Evolutionary conservation across 2,888 invertebrate species (phyloP).

Genomic region (Hedya salicella): DNA sequence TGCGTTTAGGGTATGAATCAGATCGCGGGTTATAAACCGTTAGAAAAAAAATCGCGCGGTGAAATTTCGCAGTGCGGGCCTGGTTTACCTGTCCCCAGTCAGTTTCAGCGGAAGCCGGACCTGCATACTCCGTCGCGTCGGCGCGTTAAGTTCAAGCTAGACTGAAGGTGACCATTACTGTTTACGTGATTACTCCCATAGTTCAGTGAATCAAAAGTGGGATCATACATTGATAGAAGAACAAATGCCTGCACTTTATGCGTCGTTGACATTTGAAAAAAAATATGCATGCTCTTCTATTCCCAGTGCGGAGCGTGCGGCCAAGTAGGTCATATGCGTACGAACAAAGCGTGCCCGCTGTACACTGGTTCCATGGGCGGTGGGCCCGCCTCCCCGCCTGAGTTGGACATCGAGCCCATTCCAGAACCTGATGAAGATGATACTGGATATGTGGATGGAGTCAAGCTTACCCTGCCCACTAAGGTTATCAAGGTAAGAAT

Average conservation of each 20-base stretch:
- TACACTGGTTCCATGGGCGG: constrained; percentile 89
- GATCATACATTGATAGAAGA: no score
- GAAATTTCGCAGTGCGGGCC: no score
- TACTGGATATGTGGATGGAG: constrained; percentile 96
- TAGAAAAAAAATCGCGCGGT: no score
- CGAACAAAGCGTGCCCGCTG: constrained; percentile 98
- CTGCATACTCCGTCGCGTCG: constrained; percentile 88
- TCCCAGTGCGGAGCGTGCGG: constrained; percentile 98
- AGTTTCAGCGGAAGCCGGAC: no score
- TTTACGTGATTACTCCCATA: no score
- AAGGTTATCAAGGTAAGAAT: constrained; percentile 91
- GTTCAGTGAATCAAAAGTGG: no score
- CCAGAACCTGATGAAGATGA: constrained; percentile 93
- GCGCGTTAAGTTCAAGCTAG: constrained; percentile 94
- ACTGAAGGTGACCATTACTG: constrained; percentile 84
- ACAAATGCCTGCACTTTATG: no score
- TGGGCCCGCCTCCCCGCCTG: constrained; percentile 87
- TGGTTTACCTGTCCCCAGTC: no score
- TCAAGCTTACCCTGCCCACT: constrained; percentile 95
- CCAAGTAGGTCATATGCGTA: constrained; percentile 92
- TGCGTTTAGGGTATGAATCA: no score
- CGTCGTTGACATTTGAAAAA: no score
- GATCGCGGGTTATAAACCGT: no score
- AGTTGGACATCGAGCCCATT: constrained; percentile 92
- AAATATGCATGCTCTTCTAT: constrained; percentile 26